A percentile compares a stretch with the other conserved stretches of the same genome.
Conservation (phyloP, 2,113 vertebrate genomes). For the Tachysurus fulvidraco region DNA sequence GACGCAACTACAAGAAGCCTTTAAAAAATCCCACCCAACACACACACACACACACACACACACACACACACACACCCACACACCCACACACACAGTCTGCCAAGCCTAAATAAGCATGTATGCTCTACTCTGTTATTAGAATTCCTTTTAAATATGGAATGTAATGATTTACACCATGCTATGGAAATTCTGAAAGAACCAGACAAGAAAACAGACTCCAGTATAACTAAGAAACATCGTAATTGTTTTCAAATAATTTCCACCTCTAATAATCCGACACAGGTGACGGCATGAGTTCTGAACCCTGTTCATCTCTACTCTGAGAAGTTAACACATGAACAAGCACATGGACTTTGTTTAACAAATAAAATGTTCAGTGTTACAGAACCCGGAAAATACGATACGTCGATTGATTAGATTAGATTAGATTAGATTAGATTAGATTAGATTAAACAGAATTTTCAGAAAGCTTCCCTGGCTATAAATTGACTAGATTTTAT, state of each 20-base stretch:
- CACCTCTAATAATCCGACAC: neutral
- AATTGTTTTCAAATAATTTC: neutral
- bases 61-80: neutral
- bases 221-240: neutral
- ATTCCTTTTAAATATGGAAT: neutral
- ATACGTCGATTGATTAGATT: neutral
- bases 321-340: neutral
- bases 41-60: neutral
- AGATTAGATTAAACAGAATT: neutral
- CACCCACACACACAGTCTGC: slow-evolving; percentile 8
- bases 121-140: slow-evolving; percentile 5
- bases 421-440: neutral
- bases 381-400: neutral
- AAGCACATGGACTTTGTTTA: neutral
- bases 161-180: neutral
- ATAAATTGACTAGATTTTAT: neutral
- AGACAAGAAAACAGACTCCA: neutral
- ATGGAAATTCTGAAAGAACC: neutral
- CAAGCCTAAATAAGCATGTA: neutral
- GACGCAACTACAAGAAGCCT: slow-evolving; percentile 13
- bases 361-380: neutral
- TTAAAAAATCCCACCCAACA: neutral
- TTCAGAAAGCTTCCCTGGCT: neutral
- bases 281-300: neutral
- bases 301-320: neutral